Percentiles rank a stretch among this genome's conserved stretches.
Evolutionary conservation across 1,140 invertebrate genomes (phyloP).

Genomic region (Lordiphosa clarofinis): DNA sequence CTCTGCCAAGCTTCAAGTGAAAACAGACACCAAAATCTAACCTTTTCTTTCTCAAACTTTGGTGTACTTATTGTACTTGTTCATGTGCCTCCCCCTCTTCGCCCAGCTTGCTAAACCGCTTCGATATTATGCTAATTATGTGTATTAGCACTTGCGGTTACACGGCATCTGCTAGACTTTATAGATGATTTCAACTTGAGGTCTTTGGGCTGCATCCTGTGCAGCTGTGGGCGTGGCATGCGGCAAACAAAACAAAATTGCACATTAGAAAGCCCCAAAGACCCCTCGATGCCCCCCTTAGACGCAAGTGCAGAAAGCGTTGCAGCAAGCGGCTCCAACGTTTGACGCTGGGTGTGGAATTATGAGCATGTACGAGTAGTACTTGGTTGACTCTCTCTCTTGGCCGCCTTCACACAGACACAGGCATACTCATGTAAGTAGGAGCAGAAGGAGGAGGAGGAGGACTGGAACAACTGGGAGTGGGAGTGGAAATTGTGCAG

Average conservation of each 20-base stretch:
- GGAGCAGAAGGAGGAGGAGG: neutral
- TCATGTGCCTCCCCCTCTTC: no score
- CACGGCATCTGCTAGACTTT: no score
- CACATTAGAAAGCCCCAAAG: constrained; percentile 38
- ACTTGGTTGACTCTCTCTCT: constrained; percentile 1
- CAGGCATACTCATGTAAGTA: neutral
- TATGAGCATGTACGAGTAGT: constrained; percentile 5
- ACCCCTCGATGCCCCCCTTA: neutral
- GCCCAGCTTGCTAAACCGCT: neutral
- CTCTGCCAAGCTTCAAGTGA: no score
- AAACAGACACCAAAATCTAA: no score
- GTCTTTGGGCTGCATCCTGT: no score
- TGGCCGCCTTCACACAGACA: neutral
- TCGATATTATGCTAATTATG: constrained; percentile 13
- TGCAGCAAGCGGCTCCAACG: constrained; percentile 33
- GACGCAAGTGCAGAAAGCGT: constrained; percentile 60
- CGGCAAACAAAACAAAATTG: constrained; percentile 45
- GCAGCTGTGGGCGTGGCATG: constrained; percentile 48
- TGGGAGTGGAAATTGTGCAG: constrained; percentile 58
- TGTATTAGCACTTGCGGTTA: no score
- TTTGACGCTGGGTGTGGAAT: constrained; percentile 45
- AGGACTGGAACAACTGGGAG: constrained; percentile 1
- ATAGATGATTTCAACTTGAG: no score
- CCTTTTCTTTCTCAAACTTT: no score
- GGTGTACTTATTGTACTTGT: no score